phyloP scores from a whole-genome alignment of 2,888 invertebrate genomes.

The Epistrophe grossulariae region DNA sequence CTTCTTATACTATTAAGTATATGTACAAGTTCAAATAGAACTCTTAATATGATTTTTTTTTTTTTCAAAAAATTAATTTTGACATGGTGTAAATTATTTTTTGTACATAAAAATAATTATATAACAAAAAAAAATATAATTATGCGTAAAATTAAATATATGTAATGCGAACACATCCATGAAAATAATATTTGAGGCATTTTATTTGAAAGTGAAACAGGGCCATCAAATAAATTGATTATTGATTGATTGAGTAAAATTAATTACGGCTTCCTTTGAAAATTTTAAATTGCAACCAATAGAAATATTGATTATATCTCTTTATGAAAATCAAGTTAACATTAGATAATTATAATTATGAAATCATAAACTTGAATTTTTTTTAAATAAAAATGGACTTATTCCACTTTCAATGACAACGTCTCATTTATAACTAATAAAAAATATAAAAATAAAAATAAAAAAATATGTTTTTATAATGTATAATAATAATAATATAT shows the following conservation, averaged over 20 bases:
- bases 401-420: too few species aligned
- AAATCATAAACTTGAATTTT: too few species aligned
- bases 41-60: constrained; percentile 46
- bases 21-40: constrained; percentile 78
- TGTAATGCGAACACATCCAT: constrained; percentile 55
- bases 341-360: too few species aligned
- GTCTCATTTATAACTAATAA: constrained; percentile 12
- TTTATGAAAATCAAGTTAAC: too few species aligned
- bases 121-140: constrained; percentile 51
- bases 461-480: not conserved
- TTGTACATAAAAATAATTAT: constrained; percentile 61
- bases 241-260: too few species aligned
- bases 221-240: too few species aligned
- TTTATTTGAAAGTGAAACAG: too few species aligned
- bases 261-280: too few species aligned
- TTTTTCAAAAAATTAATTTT: constrained; percentile 59
- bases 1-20: constrained; percentile 83
- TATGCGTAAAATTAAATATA: constrained; percentile 47
- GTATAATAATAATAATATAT: not conserved
- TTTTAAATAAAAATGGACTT: too few species aligned
- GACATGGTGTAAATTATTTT: constrained; percentile 57
- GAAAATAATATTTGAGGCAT: constrained; percentile 16
- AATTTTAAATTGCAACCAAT: too few species aligned
- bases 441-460: constrained; percentile 33
- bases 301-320: too few species aligned